These are phyloP conservation scores for Papilio polytes DNA, from an alignment of 1,140 invertebrate species.

Conservation along the genomic window DNA sequence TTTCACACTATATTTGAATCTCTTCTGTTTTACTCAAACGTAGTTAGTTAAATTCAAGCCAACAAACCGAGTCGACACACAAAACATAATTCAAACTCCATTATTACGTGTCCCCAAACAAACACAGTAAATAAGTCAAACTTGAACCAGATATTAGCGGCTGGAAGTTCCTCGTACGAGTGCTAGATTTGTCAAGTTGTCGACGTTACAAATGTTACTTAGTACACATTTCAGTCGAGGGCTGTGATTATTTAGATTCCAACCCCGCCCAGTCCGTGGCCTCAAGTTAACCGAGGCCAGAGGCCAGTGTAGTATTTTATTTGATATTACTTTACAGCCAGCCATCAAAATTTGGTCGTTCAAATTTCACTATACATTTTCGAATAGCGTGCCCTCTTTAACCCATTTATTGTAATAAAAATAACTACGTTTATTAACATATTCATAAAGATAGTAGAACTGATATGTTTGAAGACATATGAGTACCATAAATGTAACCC, in stretches of 20 bases:
- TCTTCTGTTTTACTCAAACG: neutral
- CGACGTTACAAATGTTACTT: neutral
- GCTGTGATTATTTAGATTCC: conserved; percentile 31
- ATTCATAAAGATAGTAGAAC: neutral
- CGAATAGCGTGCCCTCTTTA: neutral
- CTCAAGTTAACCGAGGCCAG: conserved; percentile 14
- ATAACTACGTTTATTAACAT: neutral
- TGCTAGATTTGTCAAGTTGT: conserved; percentile 13
- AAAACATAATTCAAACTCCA: conserved; percentile 28
- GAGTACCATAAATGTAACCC: neutral
- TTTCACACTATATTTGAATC: too few relatives aligned
- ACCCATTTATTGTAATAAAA: neutral
- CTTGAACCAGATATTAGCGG: conserved; percentile 30
- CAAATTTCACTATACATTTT: conserved; percentile 5
- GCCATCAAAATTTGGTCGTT: conserved; percentile 16
- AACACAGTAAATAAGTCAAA: conserved; percentile 34
- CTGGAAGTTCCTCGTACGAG: conserved; percentile 29
- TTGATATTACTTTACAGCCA: conserved; percentile 17
- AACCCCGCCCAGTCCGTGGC: conserved; percentile 21
- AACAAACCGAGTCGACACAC: neutral
- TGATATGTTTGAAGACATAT: neutral
- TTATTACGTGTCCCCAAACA: conserved; percentile 38
- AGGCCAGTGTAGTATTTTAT: neutral
- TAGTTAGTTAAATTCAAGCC: neutral
- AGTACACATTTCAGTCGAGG: conserved; percentile 13